Evolutionary conservation across 1,140 invertebrate genomes (phyloP), one percentile per base, ranked within the genome.

Genomic region (Lasaia peninsularis): DNA sequence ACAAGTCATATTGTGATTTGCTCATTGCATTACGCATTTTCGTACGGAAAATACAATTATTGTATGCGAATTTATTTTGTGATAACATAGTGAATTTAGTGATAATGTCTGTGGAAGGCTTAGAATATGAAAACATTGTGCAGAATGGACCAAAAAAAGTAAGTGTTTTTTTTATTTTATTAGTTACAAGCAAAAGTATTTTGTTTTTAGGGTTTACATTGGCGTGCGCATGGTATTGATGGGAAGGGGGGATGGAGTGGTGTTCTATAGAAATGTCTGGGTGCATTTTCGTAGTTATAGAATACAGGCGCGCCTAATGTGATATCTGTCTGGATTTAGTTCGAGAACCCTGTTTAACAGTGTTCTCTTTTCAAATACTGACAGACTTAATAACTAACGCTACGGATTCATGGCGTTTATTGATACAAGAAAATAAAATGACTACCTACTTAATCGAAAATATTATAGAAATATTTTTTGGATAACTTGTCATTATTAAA

Each of bases 111-210:
- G 80, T 82, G 63, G 89, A 90, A 73, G 89, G 89, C 60, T 76
- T 90, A 67, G 90, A 90, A 78, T 91, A 91, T 75, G 90, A 91
- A 57, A 86, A 76, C 62, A 90, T 91, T 67, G 89, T 91, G 58
- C 90, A 91, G 67, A 90, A 90, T 78, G 90, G 90, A 55, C 90
- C 90, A 12, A 89, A 89, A 82, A 91, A 91, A 88, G 90, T 91
- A 68, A 89, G 78, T 82, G 11, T 57, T 60, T 60, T 59, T 58
- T 54, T 60, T 52, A 44, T 58, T 63, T 65, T 40, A 52, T 54
- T 28, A 21, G 53, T 57, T 49, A 56, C 10, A 44, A 37, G 35
- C 37, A 40, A 14, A 28, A 35, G 40, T 40, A 24, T 48, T 48
- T 21, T 21, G 18, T 11, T 20, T 48, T 20, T 48, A 48, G 40